Evolutionary conservation across 2,113 vertebrate species (phyloP).

Genomic region (Cinclus mexicanus): DNA sequence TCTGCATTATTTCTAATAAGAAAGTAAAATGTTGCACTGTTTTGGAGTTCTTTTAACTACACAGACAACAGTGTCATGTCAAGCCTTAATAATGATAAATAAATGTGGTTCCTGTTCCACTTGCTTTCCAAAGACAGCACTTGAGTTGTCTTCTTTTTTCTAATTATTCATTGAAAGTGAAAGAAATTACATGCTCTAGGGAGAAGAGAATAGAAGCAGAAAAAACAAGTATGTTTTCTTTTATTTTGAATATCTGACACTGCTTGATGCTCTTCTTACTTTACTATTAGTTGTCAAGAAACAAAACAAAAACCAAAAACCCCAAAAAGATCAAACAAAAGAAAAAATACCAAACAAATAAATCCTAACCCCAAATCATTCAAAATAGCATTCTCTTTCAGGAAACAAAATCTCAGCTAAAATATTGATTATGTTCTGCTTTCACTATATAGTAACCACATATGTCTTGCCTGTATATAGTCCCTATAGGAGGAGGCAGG

Average conservation of each 20-base stretch:
- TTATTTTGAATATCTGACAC: not conserved
- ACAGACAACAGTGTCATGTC: not conserved
- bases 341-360: not conserved
- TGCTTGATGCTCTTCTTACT: not conserved
- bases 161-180: not conserved
- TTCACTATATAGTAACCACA: not conserved
- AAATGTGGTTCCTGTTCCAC: not conserved
- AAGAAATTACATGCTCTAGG: not conserved
- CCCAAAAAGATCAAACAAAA: not conserved
- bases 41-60: not conserved
- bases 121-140: not conserved
- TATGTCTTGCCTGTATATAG: not conserved
- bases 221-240: not conserved
- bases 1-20: not conserved
- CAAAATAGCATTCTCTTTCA: not conserved
- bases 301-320: not conserved
- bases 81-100: not conserved
- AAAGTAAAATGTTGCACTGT: not conserved
- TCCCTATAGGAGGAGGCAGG: not conserved
- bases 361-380: not conserved
- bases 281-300: not conserved
- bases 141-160: not conserved
- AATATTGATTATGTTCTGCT: not conserved
- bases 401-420: not conserved
- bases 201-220: not conserved